Conservation (phyloP, 2,113 vertebrate genomes). For the Podarcis muralis region DNA sequence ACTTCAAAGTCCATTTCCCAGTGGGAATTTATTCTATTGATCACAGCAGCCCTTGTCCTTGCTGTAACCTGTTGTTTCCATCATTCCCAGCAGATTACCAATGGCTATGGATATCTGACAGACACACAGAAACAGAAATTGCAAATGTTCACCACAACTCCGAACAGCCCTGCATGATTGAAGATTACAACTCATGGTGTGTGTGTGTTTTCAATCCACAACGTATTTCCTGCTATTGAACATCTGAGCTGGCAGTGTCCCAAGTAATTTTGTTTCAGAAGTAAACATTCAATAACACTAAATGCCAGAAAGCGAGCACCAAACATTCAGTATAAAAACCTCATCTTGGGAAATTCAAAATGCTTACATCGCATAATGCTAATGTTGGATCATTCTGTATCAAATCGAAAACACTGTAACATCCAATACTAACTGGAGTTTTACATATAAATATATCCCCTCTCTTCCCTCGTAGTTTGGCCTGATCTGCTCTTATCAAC, state of each 20-base stretch:
- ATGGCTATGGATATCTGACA: neutral
- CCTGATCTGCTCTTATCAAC: neutral
- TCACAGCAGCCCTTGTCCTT: neutral
- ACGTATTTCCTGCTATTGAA: neutral
- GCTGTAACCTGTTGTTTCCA: neutral
- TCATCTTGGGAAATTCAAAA: conserved; percentile 2
- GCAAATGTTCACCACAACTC: neutral
- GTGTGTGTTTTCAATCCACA: neutral
- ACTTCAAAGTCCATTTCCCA: neutral
- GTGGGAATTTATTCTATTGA: neutral
- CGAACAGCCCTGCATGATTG: neutral
- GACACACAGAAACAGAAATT: neutral
- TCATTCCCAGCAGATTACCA: accelerated
- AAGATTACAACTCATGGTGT: neutral
- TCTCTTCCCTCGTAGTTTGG: neutral
- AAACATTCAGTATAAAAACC: neutral
- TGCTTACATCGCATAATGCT: neutral
- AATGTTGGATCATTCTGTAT: neutral
- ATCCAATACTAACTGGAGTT: neutral
- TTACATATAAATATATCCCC: neutral
- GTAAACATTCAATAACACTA: conserved; percentile 27
- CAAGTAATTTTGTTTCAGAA: neutral
- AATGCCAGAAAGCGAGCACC: neutral
- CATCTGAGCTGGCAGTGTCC: neutral
- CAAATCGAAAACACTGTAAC: conserved; percentile 17